Percentiles rank a stretch among this genome's conserved stretches.
These are phyloP conservation scores for Eumeta japonica DNA, from an alignment of 1,140 invertebrate species.

Conservation along the genomic window DNA sequence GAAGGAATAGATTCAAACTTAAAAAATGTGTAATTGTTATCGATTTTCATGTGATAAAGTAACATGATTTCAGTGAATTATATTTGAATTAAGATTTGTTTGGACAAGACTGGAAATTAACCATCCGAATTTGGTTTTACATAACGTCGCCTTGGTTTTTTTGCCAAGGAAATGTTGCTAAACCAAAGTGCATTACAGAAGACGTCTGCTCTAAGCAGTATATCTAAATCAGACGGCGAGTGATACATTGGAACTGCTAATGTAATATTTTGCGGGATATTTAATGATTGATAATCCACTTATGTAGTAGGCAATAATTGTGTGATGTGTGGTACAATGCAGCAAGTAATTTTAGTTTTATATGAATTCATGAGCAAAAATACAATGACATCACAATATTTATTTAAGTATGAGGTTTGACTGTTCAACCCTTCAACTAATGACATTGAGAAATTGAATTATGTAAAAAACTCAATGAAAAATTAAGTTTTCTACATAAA, in stretches of 20 bases:
- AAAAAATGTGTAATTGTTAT: no score
- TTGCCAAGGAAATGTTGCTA: no score
- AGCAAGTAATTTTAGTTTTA: constrained; percentile 1
- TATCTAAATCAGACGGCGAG: constrained; percentile 5
- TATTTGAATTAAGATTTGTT: no score
- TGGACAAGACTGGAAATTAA: no score
- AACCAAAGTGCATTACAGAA: no score
- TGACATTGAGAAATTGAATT: background rate
- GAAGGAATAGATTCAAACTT: no score
- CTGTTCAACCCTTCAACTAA: constrained; percentile 8
- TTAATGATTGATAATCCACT: background rate
- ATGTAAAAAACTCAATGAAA: no score
- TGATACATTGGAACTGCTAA: constrained; percentile 8
- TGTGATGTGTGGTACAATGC: constrained; percentile 8
- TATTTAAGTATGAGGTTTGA: constrained; percentile 4
- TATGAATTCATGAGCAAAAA: background rate
- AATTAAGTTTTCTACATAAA: constrained; percentile 3
- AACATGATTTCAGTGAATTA: no score
- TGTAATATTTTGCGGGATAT: constrained; percentile 4
- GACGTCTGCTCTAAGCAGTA: constrained; percentile 10
- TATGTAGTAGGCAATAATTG: constrained; percentile 2
- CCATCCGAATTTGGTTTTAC: constrained; percentile 8
- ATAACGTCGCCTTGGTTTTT: constrained; percentile 9
- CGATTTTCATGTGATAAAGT: no score
- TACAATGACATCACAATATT: constrained; percentile 5